Conservation (phyloP, 2,113 vertebrate species). For the Hystrix brachyura region DNA sequence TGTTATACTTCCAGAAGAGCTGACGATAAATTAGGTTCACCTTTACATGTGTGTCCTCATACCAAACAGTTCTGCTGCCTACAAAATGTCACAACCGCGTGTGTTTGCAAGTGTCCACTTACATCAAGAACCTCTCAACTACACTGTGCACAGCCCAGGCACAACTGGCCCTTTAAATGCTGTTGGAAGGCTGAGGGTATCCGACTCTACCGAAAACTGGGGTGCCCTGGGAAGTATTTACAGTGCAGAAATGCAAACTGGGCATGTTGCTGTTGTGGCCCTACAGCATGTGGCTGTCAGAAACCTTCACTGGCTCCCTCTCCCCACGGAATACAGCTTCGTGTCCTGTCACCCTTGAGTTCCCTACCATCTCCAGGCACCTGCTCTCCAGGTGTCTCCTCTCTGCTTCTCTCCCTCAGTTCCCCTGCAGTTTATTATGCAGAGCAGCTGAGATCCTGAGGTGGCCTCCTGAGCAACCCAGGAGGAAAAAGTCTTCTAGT, state of each 20-base stretch:
- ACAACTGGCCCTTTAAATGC: neutral
- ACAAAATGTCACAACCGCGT: constrained; percentile 44
- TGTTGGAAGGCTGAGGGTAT: neutral
- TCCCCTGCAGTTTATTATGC: neutral
- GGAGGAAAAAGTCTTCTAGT: neutral
- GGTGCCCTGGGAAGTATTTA: neutral
- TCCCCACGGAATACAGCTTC: neutral
- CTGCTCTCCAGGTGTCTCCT: neutral
- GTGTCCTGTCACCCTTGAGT: neutral
- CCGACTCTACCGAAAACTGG: neutral
- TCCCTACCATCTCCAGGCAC: neutral
- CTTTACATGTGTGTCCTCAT: neutral
- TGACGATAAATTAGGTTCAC: neutral
- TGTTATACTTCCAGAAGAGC: neutral
- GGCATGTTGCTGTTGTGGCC: too few relatives aligned
- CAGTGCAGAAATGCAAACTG: neutral
- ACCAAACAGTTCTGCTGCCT: neutral
- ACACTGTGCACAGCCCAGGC: neutral
- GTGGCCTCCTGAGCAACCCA: neutral
- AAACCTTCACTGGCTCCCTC: neutral
- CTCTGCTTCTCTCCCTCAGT: neutral
- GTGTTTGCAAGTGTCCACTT: neutral
- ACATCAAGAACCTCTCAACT: constrained; percentile 22
- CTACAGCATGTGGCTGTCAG: neutral
- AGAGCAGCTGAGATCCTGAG: neutral